Conservation (phyloP, 1,140 invertebrate species). For the Bombus ignitus region DNA sequence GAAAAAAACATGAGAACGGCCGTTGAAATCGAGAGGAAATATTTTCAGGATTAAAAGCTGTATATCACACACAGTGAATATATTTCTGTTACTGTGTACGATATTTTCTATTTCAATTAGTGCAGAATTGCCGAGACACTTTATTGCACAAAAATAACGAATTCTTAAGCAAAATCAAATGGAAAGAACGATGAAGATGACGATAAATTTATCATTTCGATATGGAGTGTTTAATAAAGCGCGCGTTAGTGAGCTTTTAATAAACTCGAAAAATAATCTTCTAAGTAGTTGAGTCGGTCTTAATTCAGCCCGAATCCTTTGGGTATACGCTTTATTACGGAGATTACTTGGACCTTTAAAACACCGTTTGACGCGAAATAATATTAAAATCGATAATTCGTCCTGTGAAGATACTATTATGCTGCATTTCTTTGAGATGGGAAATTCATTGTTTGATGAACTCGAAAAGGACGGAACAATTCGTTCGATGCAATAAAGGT, state of each 20-base stretch:
- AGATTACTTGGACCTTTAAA: background rate
- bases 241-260: conserved; percentile 1
- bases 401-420: background rate
- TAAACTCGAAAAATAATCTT: conserved; percentile 42
- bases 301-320: conserved; percentile 15
- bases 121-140: too few species aligned
- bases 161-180: background rate
- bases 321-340: conserved; percentile 2
- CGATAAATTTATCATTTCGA: background rate
- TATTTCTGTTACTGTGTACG: too few species aligned
- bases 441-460: background rate
- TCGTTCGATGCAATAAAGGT: background rate
- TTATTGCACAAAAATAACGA: background rate
- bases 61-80: too few species aligned
- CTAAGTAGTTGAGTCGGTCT: conserved; percentile 21
- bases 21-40: background rate
- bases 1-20: background rate
- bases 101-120: background rate
- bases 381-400: conserved; percentile 25
- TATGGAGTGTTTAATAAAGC: background rate
- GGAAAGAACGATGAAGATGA: background rate
- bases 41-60: background rate
- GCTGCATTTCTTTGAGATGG: background rate
- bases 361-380: conserved; percentile 4
- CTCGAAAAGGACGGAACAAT: background rate